phyloP scores from a whole-genome alignment of 2,888 invertebrate genomes.

The Phortica okadai region DNA sequence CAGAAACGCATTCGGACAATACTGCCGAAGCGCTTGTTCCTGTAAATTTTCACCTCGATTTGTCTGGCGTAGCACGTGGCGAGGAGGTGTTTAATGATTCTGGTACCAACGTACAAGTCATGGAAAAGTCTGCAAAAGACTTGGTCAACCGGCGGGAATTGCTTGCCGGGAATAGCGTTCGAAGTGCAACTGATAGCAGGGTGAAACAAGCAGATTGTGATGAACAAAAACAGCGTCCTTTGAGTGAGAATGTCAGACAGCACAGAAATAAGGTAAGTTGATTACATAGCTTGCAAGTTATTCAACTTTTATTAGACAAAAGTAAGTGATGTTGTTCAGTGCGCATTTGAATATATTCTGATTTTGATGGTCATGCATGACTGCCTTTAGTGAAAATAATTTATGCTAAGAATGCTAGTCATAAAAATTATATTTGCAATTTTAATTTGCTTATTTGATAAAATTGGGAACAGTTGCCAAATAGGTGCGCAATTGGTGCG shows the following conservation, averaged over 20 bases:
- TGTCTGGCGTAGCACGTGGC: constrained; percentile 26
- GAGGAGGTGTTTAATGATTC: constrained; percentile 19
- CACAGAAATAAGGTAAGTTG: constrained; percentile 31
- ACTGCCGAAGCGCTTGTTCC: constrained; percentile 15
- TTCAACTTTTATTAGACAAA: too few relatives aligned
- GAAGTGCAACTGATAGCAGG: constrained; percentile 49
- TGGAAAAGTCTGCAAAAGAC: constrained; percentile 63
- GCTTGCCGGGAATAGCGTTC: constrained; percentile 58
- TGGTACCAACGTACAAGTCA: constrained; percentile 5
- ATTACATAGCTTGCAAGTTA: neutral
- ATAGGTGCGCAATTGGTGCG: constrained; percentile 22
- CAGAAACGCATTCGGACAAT: constrained; percentile 19
- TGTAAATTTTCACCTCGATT: constrained; percentile 49
- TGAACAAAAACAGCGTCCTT: constrained; percentile 53
- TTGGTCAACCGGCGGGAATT: constrained; percentile 65
- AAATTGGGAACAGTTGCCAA: neutral
- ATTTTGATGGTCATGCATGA: constrained; percentile 54
- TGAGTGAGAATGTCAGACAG: constrained; percentile 61
- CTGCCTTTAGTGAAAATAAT: constrained; percentile 35
- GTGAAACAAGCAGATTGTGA: neutral
- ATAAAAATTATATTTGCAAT: neutral
- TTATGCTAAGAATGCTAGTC: constrained; percentile 37
- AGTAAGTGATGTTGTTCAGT: neutral
- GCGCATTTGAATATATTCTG: constrained; percentile 36
- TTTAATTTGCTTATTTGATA: constrained; percentile 26